Evolutionary conservation across 2,888 invertebrate genomes (phyloP), one percentile per base, ranked within the genome.

Genomic region (Drosophila leonis): DNA sequence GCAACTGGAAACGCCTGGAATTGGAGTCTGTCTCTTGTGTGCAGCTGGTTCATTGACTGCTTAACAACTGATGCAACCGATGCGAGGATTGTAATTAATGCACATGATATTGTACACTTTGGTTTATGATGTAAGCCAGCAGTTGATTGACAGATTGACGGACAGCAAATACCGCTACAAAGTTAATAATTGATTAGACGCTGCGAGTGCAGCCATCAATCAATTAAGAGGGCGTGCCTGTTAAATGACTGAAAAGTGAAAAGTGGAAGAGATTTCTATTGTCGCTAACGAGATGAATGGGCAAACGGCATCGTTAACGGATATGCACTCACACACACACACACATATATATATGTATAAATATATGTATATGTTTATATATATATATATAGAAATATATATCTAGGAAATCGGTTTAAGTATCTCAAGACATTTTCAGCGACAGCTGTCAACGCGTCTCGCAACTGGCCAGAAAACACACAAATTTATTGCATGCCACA

Each of bases 131-230:
- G 84, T 76, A 84, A 84, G 62, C 71, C 64, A 66, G 1, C 54
- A 60, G 67, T 73, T 77, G 74, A 83, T 70, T 72, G 68, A 51
- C 57, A 62, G 77, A 68, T 67, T 69, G 72, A 69, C 80, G 63
- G 60, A 59, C 46, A 51, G 46, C 65, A 77, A 71, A 73, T 69
- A 51, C 72, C 79, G 77, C 62, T 31, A 15, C 57, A 64, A 71
- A 77, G 74, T 83, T 81, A 63, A 81, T 83, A 87, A 82, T 83
- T 85, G 84, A 88, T 88, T 81, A 77, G 73, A 66, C 68, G 48
- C 70, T 15, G 48, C 42, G 62, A 80, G 78, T 81, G 46, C 54
- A 42, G 56, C 42, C 71, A 85, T 83, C 78, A 73, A 86, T 80
- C 81, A 85, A 61, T 60, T 65, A 63, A 20, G 27, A 54, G 71